Percentiles rank a stretch among this genome's conserved stretches.
Evolutionary conservation across 1,140 invertebrate species (phyloP).

Genomic region (Brachionus calyciflorus): DNA sequence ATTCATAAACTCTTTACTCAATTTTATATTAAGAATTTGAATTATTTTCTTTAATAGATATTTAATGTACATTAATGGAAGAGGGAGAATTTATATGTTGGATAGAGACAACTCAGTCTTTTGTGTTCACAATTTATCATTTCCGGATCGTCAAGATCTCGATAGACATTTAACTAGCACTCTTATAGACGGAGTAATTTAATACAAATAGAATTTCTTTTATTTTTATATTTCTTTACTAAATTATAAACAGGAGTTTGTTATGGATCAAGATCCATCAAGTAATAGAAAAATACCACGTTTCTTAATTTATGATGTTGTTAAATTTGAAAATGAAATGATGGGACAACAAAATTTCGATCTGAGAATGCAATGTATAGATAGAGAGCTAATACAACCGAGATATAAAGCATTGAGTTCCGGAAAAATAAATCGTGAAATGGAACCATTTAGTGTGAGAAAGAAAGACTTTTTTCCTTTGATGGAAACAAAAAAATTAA

Average conservation of each 20-base stretch:
- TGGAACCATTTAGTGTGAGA: constrained; percentile 74
- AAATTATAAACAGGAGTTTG: constrained; percentile 74
- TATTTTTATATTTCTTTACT: no score
- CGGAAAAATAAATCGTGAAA: constrained; percentile 71
- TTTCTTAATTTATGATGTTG: constrained; percentile 91
- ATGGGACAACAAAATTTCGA: constrained; percentile 77
- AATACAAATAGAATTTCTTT: not conserved
- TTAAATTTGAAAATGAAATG: constrained; percentile 75
- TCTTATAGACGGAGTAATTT: constrained; percentile 81
- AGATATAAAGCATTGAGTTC: constrained; percentile 72
- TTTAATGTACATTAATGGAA: constrained; percentile 87
- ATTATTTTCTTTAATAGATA: constrained; percentile 67
- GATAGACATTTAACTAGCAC: constrained; percentile 74
- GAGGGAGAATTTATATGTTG: constrained; percentile 82
- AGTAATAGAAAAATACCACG: constrained; percentile 71
- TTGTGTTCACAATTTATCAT: constrained; percentile 74
- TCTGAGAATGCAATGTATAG: constrained; percentile 72
- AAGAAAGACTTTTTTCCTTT: constrained; percentile 85
- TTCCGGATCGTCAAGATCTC: constrained; percentile 73
- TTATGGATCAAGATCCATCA: constrained; percentile 74
- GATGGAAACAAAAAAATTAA: constrained; percentile 67
- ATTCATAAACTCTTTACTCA: not conserved
- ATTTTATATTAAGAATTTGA: constrained; percentile 50
- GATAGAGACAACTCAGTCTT: constrained; percentile 95
- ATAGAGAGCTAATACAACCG: constrained; percentile 68